Evolutionary conservation across 2,113 vertebrate genomes (phyloP).

Genomic region (Electrona antarctica): DNA sequence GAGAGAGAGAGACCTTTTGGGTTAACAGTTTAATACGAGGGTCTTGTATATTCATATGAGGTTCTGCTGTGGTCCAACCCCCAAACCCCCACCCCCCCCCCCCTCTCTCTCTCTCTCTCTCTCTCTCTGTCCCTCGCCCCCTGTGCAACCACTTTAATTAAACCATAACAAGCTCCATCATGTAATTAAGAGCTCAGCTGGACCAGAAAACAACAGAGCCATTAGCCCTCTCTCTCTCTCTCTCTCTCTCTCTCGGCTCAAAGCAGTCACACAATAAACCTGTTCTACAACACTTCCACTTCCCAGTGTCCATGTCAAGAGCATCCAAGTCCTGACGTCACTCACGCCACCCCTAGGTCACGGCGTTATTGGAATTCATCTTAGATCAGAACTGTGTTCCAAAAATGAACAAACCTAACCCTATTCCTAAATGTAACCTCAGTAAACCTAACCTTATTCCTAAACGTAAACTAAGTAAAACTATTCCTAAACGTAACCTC

Average conservation of each 20-base stretch:
- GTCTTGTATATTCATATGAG: neutral
- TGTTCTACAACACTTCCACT: constrained; percentile 14
- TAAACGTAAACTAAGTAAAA: too few species aligned
- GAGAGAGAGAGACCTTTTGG: constrained; percentile 35
- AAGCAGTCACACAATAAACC: constrained; percentile 27
- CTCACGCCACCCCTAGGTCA: too few species aligned
- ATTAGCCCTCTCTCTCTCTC: constrained; percentile 40
- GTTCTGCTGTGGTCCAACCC: constrained; percentile 14
- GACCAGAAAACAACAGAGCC: constrained; percentile 79
- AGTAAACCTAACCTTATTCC: too few species aligned
- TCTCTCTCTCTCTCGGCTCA: too few species aligned
- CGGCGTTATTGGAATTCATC: too few species aligned
- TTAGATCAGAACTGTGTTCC: too few species aligned
- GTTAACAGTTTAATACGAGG: constrained; percentile 61
- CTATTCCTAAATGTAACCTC: too few species aligned
- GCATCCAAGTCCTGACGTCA: too few species aligned
- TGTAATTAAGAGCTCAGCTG: constrained; percentile 85
- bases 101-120: constrained; percentile 22
- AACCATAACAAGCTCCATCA: constrained; percentile 79
- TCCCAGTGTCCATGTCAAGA: too few species aligned
- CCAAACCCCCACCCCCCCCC: neutral
- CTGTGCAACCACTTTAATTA: constrained; percentile 77
- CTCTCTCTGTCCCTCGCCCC: constrained; percentile 33
- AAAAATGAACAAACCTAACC: too few species aligned
- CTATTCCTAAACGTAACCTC: too few species aligned